A percentile compares a stretch with the other conserved stretches of the same genome.
phyloP scores from a whole-genome alignment of 2,113 vertebrate species.

The Pseudolaguvia tuberculata region DNA sequence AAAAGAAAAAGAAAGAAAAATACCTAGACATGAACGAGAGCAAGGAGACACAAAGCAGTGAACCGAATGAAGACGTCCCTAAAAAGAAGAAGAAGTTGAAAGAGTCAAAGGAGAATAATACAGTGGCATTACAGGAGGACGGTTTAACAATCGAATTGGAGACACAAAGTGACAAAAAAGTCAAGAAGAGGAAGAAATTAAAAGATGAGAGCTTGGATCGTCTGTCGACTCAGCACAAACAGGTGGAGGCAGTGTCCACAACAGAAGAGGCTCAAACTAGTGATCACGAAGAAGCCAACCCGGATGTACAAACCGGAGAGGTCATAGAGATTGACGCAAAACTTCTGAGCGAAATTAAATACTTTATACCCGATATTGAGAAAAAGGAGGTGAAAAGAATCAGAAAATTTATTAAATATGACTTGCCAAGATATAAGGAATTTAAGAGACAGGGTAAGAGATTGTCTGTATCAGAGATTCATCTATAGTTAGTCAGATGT shows the following conservation, averaged over 20 bases:
- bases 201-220: no score
- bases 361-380: conserved; percentile 36
- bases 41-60: background rate
- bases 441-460: conserved; percentile 48
- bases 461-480: background rate
- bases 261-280: background rate
- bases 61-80: background rate
- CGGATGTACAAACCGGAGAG: background rate
- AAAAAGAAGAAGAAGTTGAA: conserved; percentile 2
- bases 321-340: background rate
- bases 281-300: background rate
- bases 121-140: background rate
- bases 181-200: conserved; percentile 10
- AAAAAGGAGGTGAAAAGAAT: background rate
- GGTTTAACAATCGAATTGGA: background rate
- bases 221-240: background rate
- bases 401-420: conserved; percentile 34
- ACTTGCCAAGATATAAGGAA: conserved; percentile 44
- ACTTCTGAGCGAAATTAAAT: conserved; percentile 27
- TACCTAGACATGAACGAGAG: background rate
- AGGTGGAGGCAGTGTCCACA: background rate
- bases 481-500: no score
- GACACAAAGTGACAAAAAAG: background rate
- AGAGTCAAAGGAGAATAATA: background rate
- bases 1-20: background rate